Percentiles rank a stretch among this genome's conserved stretches.
phyloP scores from a whole-genome alignment of 2,113 vertebrate genomes.

The Laticauda laticaudata region DNA sequence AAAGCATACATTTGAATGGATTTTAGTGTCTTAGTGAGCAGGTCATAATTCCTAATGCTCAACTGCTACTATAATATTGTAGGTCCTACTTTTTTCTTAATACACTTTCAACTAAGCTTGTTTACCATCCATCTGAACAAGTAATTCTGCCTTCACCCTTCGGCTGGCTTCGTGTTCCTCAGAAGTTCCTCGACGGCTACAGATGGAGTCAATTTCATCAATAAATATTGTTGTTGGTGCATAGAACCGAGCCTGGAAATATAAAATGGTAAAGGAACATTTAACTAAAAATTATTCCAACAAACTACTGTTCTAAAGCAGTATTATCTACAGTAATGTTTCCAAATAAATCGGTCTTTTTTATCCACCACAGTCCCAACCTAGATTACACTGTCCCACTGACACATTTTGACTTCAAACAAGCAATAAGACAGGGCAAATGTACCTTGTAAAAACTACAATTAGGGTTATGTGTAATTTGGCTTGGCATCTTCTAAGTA shows the following conservation, averaged over 20 bases:
- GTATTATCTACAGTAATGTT: not conserved
- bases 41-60: not conserved
- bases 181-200: slow-evolving; percentile 94
- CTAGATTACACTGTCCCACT: not conserved
- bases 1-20: not conserved
- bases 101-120: not conserved
- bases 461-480: not conserved
- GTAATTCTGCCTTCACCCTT: slow-evolving; percentile 93
- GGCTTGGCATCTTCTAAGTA: not conserved
- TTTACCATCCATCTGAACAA: slow-evolving; percentile 98
- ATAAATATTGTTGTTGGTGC: slow-evolving; percentile 98
- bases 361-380: not conserved
- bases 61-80: not conserved
- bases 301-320: not conserved
- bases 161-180: slow-evolving; percentile 97
- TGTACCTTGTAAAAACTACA: not conserved
- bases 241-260: slow-evolving; percentile 90
- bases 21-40: not conserved
- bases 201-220: slow-evolving; percentile 98
- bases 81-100: not conserved
- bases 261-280: slow-evolving; percentile 39
- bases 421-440: not conserved
- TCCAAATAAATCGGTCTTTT: not conserved
- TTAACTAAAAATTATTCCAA: not conserved
- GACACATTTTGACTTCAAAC: not conserved